Base-by-base conservation (phyloP, 2,797 vertebrate genomes). In the Rhabdomys pumilio region DNA sequence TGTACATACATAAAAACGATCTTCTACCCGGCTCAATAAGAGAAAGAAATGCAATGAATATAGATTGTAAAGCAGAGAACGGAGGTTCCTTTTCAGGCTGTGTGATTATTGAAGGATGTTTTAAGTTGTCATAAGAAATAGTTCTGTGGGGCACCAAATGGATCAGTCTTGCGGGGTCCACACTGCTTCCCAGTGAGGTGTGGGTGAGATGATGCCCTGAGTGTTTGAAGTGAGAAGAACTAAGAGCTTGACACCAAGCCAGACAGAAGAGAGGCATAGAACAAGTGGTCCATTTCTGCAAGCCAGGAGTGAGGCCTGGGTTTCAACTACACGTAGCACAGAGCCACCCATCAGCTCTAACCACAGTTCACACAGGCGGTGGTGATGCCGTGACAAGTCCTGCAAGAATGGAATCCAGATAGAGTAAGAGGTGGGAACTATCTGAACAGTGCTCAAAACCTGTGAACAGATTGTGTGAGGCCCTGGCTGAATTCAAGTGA, bases 261-360 rank as follows among this genome's bases (percentile, higher is more conserved):
- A 69, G 50, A 87, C 67, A 73, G 34, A 38, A 38, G 4, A 86
- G 34, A 38, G 13, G 2, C 22, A 73, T 29, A 55, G 26, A 57
- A 10, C 8, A 13, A 53, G 31, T 31, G 53, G 6, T 10, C 22
- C 17, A 57, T 86, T n/a, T 22, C 22, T 55, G 12, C 65, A 38
- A 69, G 15, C 6, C 57, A 31, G n/a, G 15, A n/a, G 7, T 1
- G 50, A 47, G 6, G 10, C 1, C 7, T 6, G 22, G 17, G 57
- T 26, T 72, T 50, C 20, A 29, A 3, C 17, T 19, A 1, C 34
- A 15, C 14, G 31, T 29, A 1, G 2, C 31, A 13, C 0, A 1
- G 4, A 44, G 41, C 72, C 20, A 55, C 22, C 1, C 0, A 8
- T 29, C 11, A 10, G 53, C 41, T 81, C 63, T 4, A 29, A 50